These are phyloP conservation scores for Brachyalestes nurse DNA, from an alignment of 2,797 vertebrate species.

Conservation along the genomic window DNA sequence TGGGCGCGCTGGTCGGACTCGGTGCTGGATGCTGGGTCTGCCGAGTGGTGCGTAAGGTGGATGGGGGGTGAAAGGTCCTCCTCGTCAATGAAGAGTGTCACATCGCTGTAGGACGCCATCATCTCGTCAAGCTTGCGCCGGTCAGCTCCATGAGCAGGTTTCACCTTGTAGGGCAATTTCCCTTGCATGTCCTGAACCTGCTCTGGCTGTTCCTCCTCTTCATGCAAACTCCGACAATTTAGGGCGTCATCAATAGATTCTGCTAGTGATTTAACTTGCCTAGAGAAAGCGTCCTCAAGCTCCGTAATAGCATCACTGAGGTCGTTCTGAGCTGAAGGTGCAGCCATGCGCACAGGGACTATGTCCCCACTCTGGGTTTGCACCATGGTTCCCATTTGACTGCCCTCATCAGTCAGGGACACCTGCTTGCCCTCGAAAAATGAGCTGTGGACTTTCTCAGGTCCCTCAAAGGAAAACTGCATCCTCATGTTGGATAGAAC, in stretches of 20 bases:
- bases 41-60: constrained; percentile 78
- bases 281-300: constrained; percentile 95
- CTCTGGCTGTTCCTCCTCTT: constrained; percentile 82
- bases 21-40: constrained; percentile 83
- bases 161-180: constrained; percentile 74
- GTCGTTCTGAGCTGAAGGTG: constrained; percentile 82
- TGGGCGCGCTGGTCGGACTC: constrained; percentile 86
- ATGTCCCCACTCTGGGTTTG: constrained; percentile 83
- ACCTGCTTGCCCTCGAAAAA: constrained; percentile 94
- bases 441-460: constrained; percentile 93
- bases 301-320: constrained; percentile 92
- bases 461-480: constrained; percentile 98
- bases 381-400: constrained; percentile 80
- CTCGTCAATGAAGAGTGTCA: constrained; percentile 95
- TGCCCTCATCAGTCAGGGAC: constrained; percentile 86
- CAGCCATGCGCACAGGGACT: constrained; percentile 79
- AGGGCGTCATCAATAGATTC: constrained; percentile 96
- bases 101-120: constrained; percentile 92
- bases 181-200: constrained; percentile 79
- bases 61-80: constrained; percentile 90
- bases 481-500: constrained; percentile 96
- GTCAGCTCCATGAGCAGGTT: constrained; percentile 76
- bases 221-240: constrained; percentile 92
- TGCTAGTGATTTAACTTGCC: constrained; percentile 95
- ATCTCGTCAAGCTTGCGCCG: constrained; percentile 88